phyloP scores from a whole-genome alignment of 2,888 invertebrate species.

The Drosophila phalerata region DNA sequence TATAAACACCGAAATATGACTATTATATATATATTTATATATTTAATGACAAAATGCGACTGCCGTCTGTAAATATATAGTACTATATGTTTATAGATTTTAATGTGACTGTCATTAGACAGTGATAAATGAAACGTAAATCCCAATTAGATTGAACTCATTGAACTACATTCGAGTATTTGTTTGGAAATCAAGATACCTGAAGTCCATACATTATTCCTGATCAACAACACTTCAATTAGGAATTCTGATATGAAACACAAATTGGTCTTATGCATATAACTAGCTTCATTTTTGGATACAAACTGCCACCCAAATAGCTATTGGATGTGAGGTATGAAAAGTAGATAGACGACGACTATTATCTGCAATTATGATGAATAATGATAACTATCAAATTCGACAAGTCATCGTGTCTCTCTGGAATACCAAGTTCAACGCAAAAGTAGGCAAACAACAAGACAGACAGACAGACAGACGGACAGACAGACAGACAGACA shows the following conservation, averaged over 20 bases:
- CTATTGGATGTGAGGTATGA: conserved; percentile 8
- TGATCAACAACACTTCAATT: conserved; percentile 4
- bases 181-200: conserved; percentile 5
- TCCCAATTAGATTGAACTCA: conserved; percentile 5
- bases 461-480: conserved; percentile 3
- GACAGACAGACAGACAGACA: background rate
- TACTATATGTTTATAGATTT: background rate
- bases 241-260: conserved; percentile 10
- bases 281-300: conserved; percentile 41
- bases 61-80: background rate
- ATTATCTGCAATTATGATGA: conserved; percentile 60
- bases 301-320: conserved; percentile 45
- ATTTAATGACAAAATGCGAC: background rate
- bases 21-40: no score
- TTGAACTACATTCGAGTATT: background rate
- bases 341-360: conserved; percentile 24
- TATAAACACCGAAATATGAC: no score
- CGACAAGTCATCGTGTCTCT: conserved; percentile 46
- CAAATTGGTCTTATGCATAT: conserved; percentile 26
- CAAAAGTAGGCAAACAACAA: conserved; percentile 33
- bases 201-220: background rate
- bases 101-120: background rate
- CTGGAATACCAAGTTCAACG: conserved; percentile 36
- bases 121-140: conserved; percentile 1
- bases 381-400: conserved; percentile 39